Evolutionary conservation across 1,140 invertebrate species (phyloP), one percentile per base, ranked within the genome.

Genomic region (Coenobita brevimanus): DNA sequence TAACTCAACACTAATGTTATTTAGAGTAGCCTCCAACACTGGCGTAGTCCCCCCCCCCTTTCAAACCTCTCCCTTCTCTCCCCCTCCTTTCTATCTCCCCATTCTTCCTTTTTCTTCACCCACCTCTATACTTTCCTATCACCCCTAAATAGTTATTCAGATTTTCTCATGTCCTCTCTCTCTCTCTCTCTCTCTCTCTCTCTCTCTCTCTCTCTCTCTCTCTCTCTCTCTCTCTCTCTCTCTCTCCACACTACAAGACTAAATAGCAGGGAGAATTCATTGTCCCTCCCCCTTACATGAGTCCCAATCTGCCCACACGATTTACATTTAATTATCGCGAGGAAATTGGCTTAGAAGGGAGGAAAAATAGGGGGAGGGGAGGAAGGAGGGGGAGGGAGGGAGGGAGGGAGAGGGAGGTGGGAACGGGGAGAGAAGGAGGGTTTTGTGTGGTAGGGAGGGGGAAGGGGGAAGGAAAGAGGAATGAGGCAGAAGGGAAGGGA

Each of bases 251-350:
- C 33, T 69, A 24, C 1, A 27, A 24, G 10, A 27, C 64, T 69
- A 24, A 69, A 50, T 17, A 6, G 46, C 17, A 50, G 46, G 46
- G 46, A 17, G 46, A 50, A 50, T 50, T 50, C 46, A 50, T 50
- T 50, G 46, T 81, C 79, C 60, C 21, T n/a, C 27, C 60, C 21
- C 30, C 27, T 69, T 73, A 84, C 67, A 84, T 84, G 69, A 54
- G 69, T 73, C 54, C 67, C 69, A 73, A 75, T 84, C 75, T 84
- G 73, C 67, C 69, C 71, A 73, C 38, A 75, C 69, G 67, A 73
- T 84, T 75, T 84, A 75, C 69, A 83, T 83, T 82, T 83, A 83
- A 83, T 67, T 87, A 67, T 75, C 60, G 60, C 24, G 75, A 36
- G 46, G 46, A 50, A 50, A n/a, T 6, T 24, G 36, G 62, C 10